Conservation (phyloP, 2,797 vertebrate species). For the Sciurus vulgaris region DNA sequence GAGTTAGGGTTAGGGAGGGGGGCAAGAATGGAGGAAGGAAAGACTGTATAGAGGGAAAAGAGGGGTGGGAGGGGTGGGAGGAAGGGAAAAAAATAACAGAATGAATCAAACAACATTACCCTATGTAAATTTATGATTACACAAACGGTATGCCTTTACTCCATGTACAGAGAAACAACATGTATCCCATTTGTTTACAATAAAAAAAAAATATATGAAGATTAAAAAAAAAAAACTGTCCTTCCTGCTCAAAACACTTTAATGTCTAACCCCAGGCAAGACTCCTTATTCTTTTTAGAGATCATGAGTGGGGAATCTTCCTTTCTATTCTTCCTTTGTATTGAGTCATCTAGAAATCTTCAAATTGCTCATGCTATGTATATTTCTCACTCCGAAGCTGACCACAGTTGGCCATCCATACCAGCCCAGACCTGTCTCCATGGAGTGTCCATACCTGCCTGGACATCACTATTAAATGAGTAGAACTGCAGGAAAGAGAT, state of each 20-base stretch:
- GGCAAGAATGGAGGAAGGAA: too few relatives aligned
- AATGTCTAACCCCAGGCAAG: neutral
- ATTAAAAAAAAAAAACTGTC: neutral
- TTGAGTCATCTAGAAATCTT: slow-evolving; percentile 15
- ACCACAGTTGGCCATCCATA: neutral
- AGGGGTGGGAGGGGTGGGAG: too few relatives aligned
- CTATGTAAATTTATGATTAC: too few relatives aligned
- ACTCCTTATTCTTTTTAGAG: neutral
- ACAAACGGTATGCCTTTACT: too few relatives aligned
- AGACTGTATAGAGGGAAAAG: too few relatives aligned
- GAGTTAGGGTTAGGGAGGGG: too few relatives aligned
- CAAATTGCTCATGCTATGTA: neutral
- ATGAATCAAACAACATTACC: too few relatives aligned
- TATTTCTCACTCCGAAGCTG: neutral
- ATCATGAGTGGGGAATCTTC: neutral
- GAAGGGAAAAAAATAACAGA: too few relatives aligned
- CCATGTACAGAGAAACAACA: too few relatives aligned
- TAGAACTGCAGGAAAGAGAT: neutral
- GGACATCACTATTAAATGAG: neutral
- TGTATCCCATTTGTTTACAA: too few relatives aligned
- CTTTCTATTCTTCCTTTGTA: neutral
- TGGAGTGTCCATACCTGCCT: neutral
- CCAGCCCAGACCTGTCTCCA: neutral
- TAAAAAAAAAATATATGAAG: too few relatives aligned
- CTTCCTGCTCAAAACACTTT: neutral